Base-by-base conservation (phyloP, 1,140 invertebrate species). In the Ips typographus region DNA sequence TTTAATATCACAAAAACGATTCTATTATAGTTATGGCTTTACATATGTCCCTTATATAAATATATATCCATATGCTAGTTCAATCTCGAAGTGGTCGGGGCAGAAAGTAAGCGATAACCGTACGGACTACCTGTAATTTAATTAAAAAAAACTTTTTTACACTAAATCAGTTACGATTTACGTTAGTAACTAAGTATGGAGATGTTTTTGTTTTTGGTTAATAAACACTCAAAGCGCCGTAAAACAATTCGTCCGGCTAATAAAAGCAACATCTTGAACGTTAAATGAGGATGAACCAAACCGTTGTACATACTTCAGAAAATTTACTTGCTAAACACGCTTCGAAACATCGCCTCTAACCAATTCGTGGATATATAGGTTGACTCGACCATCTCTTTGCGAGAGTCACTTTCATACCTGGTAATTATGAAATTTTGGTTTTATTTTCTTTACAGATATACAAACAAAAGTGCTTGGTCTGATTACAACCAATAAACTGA, bases 291-390 rank as follows among this genome's bases (percentile, higher is more conserved):
- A 22, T 22, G 22, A 22, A 22, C 22, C 22, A 22, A 22, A 22
- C 22, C 22, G 22, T 22, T 22, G 40, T 69, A 69, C 67, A 69
- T 69, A 69, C 67, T 69, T 68, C 44, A 42, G 5, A 22, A 49
- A 66, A 43, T 64, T 71, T 57, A 71, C 44, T 73, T 73, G 63
- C 56, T 66, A 71, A 73, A 73, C 40, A 71, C 68, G 43, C 70
- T 69, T 44, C 70, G 67, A 49, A 73, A 64, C 70, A 73, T 73
- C 58, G 59, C 68, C 51, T 69, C 72, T 5, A 73, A 53, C 72
- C 72, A 73, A 56, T 68, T 73, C 43, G 66, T 63, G 67, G 51
- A 65, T 53, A 68, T 53, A 71, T 71, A 60, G 39, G 66, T 53
- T 6, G 59, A 56, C 53, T 65, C 69, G 4, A 47, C 22, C 6